phyloP scores from a whole-genome alignment of 2,888 invertebrate genomes.

The Tipula helvola region DNA sequence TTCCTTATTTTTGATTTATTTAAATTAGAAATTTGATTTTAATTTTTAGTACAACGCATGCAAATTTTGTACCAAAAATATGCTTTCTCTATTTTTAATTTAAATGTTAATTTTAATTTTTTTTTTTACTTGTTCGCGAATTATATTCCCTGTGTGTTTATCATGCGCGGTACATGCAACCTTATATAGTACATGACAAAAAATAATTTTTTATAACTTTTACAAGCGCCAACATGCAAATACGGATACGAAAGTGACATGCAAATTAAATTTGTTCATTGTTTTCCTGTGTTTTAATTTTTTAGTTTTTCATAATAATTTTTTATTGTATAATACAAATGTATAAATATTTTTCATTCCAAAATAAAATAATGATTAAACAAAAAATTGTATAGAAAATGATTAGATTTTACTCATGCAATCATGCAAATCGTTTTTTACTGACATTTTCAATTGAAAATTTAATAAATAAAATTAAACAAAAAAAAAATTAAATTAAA shows the following conservation, averaged over 20 bases:
- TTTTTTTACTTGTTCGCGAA: background rate
- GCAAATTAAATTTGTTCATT: background rate
- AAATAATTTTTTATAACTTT: background rate
- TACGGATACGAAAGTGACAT: background rate
- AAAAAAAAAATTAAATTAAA: background rate
- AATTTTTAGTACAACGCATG: background rate
- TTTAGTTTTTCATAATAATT: background rate
- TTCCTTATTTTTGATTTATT: background rate
- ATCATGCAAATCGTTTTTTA: background rate
- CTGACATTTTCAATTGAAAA: background rate
- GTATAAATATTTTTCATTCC: background rate
- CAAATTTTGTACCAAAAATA: constrained; percentile 4
- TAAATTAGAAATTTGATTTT: background rate
- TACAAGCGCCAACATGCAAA: constrained; percentile 7
- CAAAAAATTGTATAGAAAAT: background rate
- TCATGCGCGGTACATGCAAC: background rate
- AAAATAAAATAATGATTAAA: background rate
- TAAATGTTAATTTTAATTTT: background rate
- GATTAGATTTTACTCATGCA: background rate
- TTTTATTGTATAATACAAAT: background rate
- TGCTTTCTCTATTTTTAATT: background rate
- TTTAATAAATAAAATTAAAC: background rate
- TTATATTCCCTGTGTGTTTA: background rate
- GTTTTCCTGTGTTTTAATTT: background rate
- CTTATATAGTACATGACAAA: background rate